Evolutionary conservation across 2,888 invertebrate species (phyloP).

Genomic region (Drosophila eohydei): DNA sequence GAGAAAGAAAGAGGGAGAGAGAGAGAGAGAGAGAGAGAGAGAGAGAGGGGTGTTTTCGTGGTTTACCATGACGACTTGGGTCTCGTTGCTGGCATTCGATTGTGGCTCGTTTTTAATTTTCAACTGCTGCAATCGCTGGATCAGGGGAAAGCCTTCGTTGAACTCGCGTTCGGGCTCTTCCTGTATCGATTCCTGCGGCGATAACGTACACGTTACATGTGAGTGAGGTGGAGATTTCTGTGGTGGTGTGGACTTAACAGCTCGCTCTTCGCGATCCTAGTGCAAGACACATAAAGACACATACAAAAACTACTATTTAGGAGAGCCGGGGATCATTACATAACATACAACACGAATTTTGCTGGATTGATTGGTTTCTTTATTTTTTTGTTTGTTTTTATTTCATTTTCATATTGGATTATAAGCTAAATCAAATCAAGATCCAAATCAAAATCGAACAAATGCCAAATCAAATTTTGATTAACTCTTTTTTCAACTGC

Average conservation of each 20-base stretch:
- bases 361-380: conserved; percentile 22
- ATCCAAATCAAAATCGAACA: conserved; percentile 9
- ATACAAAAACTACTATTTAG: conserved; percentile 84
- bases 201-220: conserved; percentile 88
- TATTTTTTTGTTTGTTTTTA: neutral
- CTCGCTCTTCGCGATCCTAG: conserved; percentile 87
- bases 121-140: conserved; percentile 90
- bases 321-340: conserved; percentile 83
- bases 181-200: conserved; percentile 86
- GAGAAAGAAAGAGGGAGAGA: conserved; percentile 2
- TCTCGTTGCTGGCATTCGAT: conserved; percentile 82
- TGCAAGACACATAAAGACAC: conserved; percentile 85
- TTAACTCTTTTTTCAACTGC: conserved; percentile 12
- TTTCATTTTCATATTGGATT: conserved; percentile 14
- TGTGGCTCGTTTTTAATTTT: conserved; percentile 91
- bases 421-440: conserved; percentile 54
- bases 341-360: conserved; percentile 74
- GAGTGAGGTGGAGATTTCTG: conserved; percentile 86
- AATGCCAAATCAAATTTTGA: conserved; percentile 25
- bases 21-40: conserved; percentile 4
- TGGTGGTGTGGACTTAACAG: conserved; percentile 84
- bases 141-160: conserved; percentile 89
- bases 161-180: conserved; percentile 87
- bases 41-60: conserved; percentile 11
- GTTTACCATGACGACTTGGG: conserved; percentile 79